These are phyloP conservation scores for Hyppa rectilinea DNA, from an alignment of 2,888 invertebrate species.

Conservation along the genomic window DNA sequence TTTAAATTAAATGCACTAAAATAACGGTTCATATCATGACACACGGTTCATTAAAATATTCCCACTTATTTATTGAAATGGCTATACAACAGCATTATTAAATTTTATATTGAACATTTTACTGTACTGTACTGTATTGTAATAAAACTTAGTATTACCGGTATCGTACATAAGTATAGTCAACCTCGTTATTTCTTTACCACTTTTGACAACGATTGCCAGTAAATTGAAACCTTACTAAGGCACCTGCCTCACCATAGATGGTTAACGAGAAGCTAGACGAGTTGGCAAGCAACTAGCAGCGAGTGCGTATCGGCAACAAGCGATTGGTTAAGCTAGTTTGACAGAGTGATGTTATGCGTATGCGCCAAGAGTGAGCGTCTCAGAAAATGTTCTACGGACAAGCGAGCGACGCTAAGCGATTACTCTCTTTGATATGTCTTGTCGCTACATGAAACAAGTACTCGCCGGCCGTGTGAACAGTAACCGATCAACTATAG, in stretches of 20 bases:
- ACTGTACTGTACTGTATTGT: background rate
- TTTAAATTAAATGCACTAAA: constrained; percentile 26
- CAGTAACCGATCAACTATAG: background rate
- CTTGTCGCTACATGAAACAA: background rate
- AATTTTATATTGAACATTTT: constrained; percentile 2
- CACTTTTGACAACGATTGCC: background rate
- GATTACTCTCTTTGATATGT: background rate
- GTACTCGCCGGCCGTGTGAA: background rate
- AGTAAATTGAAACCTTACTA: background rate
- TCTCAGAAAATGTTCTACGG: background rate
- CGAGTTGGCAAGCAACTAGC: background rate
- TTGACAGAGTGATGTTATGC: no score
- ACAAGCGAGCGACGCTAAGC: background rate
- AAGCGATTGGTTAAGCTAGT: background rate
- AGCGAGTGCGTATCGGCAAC: background rate
- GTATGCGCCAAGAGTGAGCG: background rate
- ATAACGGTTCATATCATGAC: constrained; percentile 16
- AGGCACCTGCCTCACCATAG: background rate
- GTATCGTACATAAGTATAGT: background rate
- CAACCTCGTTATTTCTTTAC: background rate
- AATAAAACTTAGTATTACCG: constrained; percentile 12
- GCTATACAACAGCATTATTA: constrained; percentile 9
- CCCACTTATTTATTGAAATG: constrained; percentile 35
- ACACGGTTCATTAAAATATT: constrained; percentile 47
- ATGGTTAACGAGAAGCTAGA: background rate